phyloP scores from a whole-genome alignment of 2,888 invertebrate species.

The Drosophila yooni region DNA sequence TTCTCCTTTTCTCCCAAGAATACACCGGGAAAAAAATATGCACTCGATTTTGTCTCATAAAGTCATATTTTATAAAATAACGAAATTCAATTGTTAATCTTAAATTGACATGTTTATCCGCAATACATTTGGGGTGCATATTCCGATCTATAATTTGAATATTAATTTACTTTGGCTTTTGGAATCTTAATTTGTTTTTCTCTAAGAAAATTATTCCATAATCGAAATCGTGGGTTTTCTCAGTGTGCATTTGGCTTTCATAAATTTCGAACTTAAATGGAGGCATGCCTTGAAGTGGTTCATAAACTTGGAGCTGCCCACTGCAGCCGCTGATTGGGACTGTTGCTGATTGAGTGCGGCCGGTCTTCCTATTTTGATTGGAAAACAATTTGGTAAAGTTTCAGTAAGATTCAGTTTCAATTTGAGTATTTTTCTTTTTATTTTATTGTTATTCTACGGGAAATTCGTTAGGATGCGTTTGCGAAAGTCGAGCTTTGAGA shows the following conservation, averaged over 20 bases:
- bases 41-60: background rate
- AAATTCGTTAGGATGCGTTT: conserved; percentile 59
- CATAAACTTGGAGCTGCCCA: conserved; percentile 41
- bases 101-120: too few species aligned
- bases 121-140: too few species aligned
- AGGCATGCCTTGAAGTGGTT: conserved; percentile 41
- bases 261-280: conserved; percentile 68
- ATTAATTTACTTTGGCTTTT: background rate
- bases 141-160: too few species aligned
- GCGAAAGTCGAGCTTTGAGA: conserved; percentile 46
- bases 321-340: conserved; percentile 45
- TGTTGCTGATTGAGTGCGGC: conserved; percentile 59
- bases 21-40: background rate
- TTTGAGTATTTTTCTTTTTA: conserved; percentile 45
- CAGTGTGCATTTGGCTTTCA: conserved; percentile 62
- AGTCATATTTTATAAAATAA: background rate
- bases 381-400: conserved; percentile 72
- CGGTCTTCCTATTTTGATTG: conserved; percentile 61
- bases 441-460: conserved; percentile 48
- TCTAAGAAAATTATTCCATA: background rate
- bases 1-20: conserved; percentile 36
- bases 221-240: conserved; percentile 9
- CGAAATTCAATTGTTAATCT: background rate
- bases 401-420: conserved; percentile 33
- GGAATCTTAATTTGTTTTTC: background rate